Evolutionary conservation across 2,113 vertebrate species (phyloP).

Genomic region (Pterocles gutturalis): DNA sequence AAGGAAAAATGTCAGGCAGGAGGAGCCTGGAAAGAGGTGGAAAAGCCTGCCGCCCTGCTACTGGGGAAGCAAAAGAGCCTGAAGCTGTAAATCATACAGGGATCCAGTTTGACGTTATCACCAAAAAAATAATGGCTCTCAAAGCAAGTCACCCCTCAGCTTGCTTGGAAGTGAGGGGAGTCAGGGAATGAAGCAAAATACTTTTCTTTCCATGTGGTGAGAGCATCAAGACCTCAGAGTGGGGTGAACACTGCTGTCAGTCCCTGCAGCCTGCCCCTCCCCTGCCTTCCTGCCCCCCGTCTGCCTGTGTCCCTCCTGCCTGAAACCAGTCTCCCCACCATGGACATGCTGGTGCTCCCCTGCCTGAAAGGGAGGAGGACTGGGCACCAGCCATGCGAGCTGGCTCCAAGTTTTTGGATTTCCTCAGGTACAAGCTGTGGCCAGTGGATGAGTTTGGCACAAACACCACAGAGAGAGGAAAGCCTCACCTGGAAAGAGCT

Average conservation of each 20-base stretch:
- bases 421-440: background rate
- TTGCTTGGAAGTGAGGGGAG: background rate
- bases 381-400: constrained; percentile 18
- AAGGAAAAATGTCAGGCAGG: background rate
- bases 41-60: background rate
- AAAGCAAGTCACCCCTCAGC: background rate
- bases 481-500: background rate
- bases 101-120: background rate
- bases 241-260: background rate
- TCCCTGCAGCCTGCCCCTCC: background rate
- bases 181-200: background rate
- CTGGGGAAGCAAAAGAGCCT: background rate
- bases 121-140: background rate
- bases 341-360: background rate
- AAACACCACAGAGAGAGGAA: background rate
- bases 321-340: background rate
- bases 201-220: background rate
- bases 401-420: background rate
- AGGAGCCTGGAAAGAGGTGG: background rate
- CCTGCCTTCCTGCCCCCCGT: background rate
- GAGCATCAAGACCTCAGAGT: background rate
- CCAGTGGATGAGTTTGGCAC: constrained; percentile 69
- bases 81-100: background rate
- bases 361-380: constrained; percentile 29
- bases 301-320: background rate